Percentiles rank a stretch among this genome's conserved stretches.
Evolutionary conservation across 2,113 vertebrate species (phyloP).

Genomic region (Fulmarus glacialis): DNA sequence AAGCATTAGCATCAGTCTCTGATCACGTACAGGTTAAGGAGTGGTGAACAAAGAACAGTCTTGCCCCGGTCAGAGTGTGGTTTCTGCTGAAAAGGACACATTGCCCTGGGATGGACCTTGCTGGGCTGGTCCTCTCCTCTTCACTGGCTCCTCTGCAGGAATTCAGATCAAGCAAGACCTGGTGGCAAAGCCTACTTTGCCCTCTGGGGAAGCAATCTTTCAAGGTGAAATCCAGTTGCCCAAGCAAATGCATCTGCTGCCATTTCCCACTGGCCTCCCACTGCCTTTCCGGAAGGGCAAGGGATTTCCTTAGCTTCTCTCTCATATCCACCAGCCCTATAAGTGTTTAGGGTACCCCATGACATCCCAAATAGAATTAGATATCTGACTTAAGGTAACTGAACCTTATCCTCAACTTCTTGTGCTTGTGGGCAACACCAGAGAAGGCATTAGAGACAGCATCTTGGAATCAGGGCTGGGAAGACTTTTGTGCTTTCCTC

Average conservation of each 20-base stretch:
- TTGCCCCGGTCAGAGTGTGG: not conserved
- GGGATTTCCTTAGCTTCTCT: not conserved
- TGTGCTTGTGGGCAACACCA: not conserved
- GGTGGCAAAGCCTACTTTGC: not conserved
- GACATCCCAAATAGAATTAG: not conserved
- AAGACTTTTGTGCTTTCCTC: not conserved
- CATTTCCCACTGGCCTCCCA: rapidly evolving
- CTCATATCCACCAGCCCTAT: not conserved
- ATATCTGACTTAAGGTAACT: not conserved
- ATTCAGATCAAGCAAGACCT: not conserved
- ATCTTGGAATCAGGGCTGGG: not conserved
- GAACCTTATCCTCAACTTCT: not conserved
- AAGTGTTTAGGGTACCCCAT: not conserved
- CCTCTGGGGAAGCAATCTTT: not conserved
- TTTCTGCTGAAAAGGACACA: not conserved
- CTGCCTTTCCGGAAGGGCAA: not conserved
- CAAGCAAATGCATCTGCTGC: not conserved
- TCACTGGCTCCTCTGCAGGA: not conserved
- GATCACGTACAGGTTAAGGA: not conserved
- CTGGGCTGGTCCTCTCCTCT: not conserved
- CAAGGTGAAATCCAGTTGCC: not conserved
- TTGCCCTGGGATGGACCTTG: not conserved
- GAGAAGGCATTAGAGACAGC: not conserved
- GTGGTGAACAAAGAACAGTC: not conserved
- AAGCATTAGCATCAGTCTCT: not conserved